Conservation (phyloP, 2,888 invertebrate genomes). For the Agrochola litura region DNA sequence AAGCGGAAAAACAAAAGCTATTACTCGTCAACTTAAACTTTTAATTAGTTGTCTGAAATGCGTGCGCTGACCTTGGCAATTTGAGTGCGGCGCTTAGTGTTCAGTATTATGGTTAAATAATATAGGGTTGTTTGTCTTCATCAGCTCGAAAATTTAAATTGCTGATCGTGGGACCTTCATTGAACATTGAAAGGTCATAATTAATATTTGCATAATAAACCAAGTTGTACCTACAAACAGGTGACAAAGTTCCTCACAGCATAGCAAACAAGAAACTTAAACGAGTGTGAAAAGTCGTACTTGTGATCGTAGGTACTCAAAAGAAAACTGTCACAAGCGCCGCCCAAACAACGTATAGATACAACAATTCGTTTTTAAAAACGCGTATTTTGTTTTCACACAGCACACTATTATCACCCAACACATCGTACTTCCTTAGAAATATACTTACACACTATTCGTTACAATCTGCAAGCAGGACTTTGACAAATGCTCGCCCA, state of each 20-base stretch:
- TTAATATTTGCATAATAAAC: background rate
- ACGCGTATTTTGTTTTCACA: conserved; percentile 9
- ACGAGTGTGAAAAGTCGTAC: background rate
- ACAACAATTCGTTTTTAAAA: background rate
- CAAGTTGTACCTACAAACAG: background rate
- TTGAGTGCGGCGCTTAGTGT: conserved; percentile 31
- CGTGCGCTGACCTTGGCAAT: conserved; percentile 58
- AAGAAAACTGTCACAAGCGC: background rate
- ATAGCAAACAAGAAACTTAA: background rate
- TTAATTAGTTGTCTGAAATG: conserved; percentile 76
- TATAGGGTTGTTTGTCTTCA: conserved; percentile 21
- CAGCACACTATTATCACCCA: conserved; percentile 1
- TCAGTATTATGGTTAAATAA: conserved; percentile 34
- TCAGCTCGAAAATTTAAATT: background rate
- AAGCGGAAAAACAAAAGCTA: conserved; percentile 77
- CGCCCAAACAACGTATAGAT: background rate
- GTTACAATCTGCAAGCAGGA: conserved; percentile 78
- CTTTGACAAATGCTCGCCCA: conserved; percentile 85
- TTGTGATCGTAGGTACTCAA: no score
- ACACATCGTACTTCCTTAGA: conserved; percentile 46
- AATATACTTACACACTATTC: conserved; percentile 63
- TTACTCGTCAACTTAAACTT: conserved; percentile 75
- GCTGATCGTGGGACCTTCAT: background rate
- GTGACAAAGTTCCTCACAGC: background rate
- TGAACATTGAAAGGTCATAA: background rate